These are phyloP conservation scores for Malacosoma neustria DNA, from an alignment of 2,888 invertebrate species.

Conservation along the genomic window DNA sequence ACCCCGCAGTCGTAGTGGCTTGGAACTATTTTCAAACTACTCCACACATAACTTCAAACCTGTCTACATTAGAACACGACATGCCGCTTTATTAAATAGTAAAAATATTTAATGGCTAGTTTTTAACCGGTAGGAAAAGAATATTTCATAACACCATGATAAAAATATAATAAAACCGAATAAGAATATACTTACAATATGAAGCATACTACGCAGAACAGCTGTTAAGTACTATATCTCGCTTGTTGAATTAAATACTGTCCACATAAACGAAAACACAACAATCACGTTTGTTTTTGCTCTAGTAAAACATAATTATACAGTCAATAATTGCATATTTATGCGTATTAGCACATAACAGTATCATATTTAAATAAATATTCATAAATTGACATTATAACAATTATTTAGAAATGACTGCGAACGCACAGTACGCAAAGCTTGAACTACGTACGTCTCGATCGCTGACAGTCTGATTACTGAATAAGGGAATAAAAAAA, in stretches of 20 bases:
- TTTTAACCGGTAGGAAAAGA: no score
- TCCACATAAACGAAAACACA: conserved; percentile 52
- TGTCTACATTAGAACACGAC: no score
- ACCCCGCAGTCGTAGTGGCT: no score
- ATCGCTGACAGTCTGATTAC: conserved; percentile 34
- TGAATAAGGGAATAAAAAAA: conserved; percentile 11
- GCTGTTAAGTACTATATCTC: conserved; percentile 46
- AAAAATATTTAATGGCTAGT: no score
- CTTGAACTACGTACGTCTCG: conserved; percentile 57
- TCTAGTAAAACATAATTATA: conserved; percentile 13
- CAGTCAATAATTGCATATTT: neutral
- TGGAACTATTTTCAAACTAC: no score
- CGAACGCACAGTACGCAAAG: conserved; percentile 66
- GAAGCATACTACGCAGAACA: conserved; percentile 65
- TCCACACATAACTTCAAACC: no score
- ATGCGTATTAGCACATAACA: neutral
- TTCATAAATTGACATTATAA: neutral
- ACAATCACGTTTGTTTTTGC: conserved; percentile 43
- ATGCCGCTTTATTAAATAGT: no score
- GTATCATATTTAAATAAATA: conserved; percentile 5
- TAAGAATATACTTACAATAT: conserved; percentile 62
- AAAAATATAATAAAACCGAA: no score
- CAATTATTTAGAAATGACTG: conserved; percentile 16
- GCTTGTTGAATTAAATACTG: conserved; percentile 26
- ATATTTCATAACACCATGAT: no score